Base-by-base conservation (phyloP, 1,140 invertebrate species). In the Bombus consobrinus region DNA sequence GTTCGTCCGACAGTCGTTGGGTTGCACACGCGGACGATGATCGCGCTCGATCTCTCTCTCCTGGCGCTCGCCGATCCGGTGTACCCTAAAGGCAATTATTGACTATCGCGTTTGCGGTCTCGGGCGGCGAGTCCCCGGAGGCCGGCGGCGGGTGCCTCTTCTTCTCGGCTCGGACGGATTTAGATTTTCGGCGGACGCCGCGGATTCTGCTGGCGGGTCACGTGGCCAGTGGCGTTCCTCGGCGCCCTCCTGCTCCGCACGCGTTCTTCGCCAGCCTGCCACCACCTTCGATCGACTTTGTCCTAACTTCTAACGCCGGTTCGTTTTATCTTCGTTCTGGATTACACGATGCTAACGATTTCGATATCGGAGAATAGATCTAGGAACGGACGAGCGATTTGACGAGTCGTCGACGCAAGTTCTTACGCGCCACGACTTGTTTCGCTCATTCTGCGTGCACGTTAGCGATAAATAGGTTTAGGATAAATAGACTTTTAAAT, bases 121-220 rank as follows among this genome's bases (percentile, higher is more conserved):
- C 78, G 28, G n/a, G 77, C 76, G 79, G 47, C 57, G 77, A 81
- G 87, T 90, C 88, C 75, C 86, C 90, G 88, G 88, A 90, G 91
- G 87, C 87, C 91, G 86, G 43, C 64, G 78, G 73, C 84, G 90
- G 88, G 57, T 59, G 88, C 89, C 90, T 93, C 93, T 92, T 93
- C 91, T 92, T 90, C 89, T 90, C 91, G 89, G 91, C 93, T 93
- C 92, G 90, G 93, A 94, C 94, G 91, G 91, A 95, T 95, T 95
- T 95, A 95, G 94, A 95, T 94, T 94, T 94, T 94, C 93, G 91
- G 91, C 90, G 91, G 91, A 94, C 93, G 92, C 92, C 93, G 91
- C 91, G 90, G 91, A 93, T 92, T 94, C 93, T 92, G 89, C 83
- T 90, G 79, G 82, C 87, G n/a, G 90, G 88, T 94, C 94, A 94